A percentile compares a stretch with the other conserved stretches of the same genome.
These are phyloP conservation scores for Drosophila pseudotalamancana DNA, from an alignment of 2,888 invertebrate species.

Conservation along the genomic window DNA sequence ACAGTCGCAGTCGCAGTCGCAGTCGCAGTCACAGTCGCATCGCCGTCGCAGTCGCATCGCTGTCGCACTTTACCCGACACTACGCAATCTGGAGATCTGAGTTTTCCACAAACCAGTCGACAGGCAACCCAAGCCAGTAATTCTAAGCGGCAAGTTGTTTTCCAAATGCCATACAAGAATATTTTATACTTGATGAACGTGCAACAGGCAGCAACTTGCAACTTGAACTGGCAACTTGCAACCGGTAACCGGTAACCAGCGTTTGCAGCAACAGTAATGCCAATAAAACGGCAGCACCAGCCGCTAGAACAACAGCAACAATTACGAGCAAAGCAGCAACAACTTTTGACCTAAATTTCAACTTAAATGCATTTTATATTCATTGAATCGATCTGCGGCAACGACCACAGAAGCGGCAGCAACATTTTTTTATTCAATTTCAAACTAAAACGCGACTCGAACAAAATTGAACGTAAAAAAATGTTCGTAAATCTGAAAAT, in stretches of 20 bases:
- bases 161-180: conserved; percentile 75
- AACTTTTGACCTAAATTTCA: conserved; percentile 74
- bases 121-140: conserved; percentile 46
- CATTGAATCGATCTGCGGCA: conserved; percentile 72
- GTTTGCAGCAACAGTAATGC: conserved; percentile 44
- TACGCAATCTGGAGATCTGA: conserved; percentile 56
- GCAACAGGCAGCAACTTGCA: conserved; percentile 35
- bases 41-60: conserved; percentile 6
- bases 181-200: conserved; percentile 69
- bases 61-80: conserved; percentile 58
- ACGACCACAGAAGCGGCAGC: conserved; percentile 48
- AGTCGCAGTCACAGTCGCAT: background rate
- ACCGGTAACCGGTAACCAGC: conserved; percentile 48
- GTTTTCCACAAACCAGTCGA: conserved; percentile 62
- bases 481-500: background rate
- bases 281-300: conserved; percentile 49
- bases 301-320: conserved; percentile 36
- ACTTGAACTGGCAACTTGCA: conserved; percentile 32
- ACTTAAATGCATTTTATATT: conserved; percentile 77
- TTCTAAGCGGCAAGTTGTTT: conserved; percentile 71
- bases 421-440: conserved; percentile 57
- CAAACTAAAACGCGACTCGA: conserved; percentile 55
- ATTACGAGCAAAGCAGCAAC: conserved; percentile 46
- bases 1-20: background rate
- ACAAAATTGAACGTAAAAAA: conserved; percentile 11